Evolutionary conservation across 2,797 vertebrate genomes (phyloP).

Genomic region (Phrynocephalus vlangalii): DNA sequence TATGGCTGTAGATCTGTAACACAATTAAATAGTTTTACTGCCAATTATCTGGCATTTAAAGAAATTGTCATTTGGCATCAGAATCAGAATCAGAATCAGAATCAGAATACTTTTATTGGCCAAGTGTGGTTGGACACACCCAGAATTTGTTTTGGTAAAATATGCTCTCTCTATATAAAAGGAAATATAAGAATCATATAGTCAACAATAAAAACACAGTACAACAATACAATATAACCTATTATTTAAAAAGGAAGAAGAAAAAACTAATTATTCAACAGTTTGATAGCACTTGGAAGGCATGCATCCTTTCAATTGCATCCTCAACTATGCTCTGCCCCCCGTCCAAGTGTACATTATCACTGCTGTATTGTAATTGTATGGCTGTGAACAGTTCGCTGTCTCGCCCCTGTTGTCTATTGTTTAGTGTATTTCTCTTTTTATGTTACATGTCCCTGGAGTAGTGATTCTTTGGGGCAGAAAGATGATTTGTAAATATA

Average conservation of each 20-base stretch:
- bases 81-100: too few species aligned
- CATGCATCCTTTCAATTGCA: conserved; percentile 40
- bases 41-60: conserved; percentile 43
- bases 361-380: neutral
- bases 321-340: conserved; percentile 38
- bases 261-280: too few species aligned
- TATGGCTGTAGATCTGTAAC: conserved; percentile 16
- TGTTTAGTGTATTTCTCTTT: neutral
- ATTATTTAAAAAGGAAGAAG: too few species aligned
- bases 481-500: neutral
- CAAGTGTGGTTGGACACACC: too few species aligned
- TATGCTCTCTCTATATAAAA: too few species aligned
- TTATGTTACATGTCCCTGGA: neutral
- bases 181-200: too few species aligned
- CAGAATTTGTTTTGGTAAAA: too few species aligned
- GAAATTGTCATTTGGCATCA: conserved; percentile 37
- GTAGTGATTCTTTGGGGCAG: neutral
- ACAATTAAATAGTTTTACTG: conserved; percentile 40
- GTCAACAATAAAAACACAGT: too few species aligned
- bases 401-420: neutral
- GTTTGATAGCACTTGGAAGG: too few species aligned
- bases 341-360: neutral
- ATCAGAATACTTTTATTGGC: too few species aligned
- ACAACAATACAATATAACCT: too few species aligned
- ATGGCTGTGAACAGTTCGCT: neutral